Percentiles rank a stretch among this genome's conserved stretches.
Conservation (phyloP, 2,888 invertebrate species). For the Parthenolecanium corni region DNA sequence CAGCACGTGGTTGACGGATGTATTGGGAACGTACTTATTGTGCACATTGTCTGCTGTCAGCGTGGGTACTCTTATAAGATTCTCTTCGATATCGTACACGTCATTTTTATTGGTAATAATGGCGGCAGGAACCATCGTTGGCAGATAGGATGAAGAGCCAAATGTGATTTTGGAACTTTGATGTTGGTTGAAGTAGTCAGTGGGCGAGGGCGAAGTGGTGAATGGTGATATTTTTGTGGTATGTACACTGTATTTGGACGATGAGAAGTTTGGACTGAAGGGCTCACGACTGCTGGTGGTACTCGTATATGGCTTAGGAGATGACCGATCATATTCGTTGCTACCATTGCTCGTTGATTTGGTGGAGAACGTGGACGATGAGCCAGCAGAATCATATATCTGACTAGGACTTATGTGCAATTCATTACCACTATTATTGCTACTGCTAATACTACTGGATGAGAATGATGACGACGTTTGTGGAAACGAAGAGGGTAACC, state of each 20-base stretch:
- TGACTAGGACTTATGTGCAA: constrained; percentile 23
- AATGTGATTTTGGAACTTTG: constrained; percentile 27
- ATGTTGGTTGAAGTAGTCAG: background rate
- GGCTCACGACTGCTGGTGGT: constrained; percentile 20
- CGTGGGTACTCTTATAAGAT: constrained; percentile 39
- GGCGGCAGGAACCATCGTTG: background rate
- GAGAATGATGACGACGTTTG: background rate
- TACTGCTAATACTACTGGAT: background rate
- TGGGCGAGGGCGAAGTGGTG: background rate
- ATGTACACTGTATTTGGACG: constrained; percentile 2
- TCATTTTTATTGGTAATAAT: constrained; percentile 23
- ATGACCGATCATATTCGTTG: constrained; percentile 25
- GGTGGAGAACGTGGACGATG: background rate
- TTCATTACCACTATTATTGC: background rate
- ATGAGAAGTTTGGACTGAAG: constrained; percentile 18
- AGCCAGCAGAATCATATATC: constrained; percentile 16
- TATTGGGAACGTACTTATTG: constrained; percentile 9
- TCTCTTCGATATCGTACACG: constrained; percentile 32
- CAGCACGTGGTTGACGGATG: constrained; percentile 41
- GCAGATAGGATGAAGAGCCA: constrained; percentile 13
- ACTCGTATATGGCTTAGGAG: constrained; percentile 24
- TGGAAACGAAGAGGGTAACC: constrained; percentile 5
- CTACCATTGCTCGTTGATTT: background rate
- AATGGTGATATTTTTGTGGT: constrained; percentile 9
- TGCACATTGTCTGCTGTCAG: constrained; percentile 36